A percentile compares a stretch with the other conserved stretches of the same genome.
phyloP scores from a whole-genome alignment of 92 coral and sea anemone genomes.

The Epizoanthus scotinus region DNA sequence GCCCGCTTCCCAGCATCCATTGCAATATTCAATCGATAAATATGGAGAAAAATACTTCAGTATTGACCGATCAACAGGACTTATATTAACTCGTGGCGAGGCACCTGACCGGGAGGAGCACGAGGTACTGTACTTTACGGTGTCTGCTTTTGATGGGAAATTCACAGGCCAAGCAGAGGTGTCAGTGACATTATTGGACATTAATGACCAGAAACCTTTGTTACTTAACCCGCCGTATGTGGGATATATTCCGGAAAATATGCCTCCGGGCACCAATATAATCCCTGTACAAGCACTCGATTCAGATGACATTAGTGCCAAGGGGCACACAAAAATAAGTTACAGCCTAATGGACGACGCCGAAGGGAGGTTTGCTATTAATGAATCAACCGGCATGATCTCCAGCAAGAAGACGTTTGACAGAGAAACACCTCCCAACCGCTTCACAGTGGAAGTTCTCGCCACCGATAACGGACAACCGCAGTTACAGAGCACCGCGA shows the following conservation, averaged over 20 bases:
- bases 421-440: slow-evolving; percentile 51
- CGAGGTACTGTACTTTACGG: slow-evolving; percentile 69
- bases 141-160: slow-evolving; percentile 71
- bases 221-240: slow-evolving; percentile 87
- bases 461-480: slow-evolving; percentile 85
- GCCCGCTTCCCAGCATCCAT: slow-evolving; percentile 48
- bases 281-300: slow-evolving; percentile 83
- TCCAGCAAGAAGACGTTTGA: slow-evolving; percentile 58
- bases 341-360: slow-evolving; percentile 77
- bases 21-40: slow-evolving; percentile 64
- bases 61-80: slow-evolving; percentile 73
- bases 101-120: slow-evolving; percentile 73
- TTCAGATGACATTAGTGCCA: slow-evolving; percentile 68
- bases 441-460: slow-evolving; percentile 63
- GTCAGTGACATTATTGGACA: slow-evolving; percentile 67
- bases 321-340: slow-evolving; percentile 64
- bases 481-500: slow-evolving; percentile 58
- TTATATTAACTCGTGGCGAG: slow-evolving; percentile 51
- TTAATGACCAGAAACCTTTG: slow-evolving; percentile 78
- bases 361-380: slow-evolving; percentile 64
- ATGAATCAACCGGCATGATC: slow-evolving; percentile 62
- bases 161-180: slow-evolving; percentile 65
- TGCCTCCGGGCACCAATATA: slow-evolving; percentile 74
- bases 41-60: slow-evolving; percentile 63
- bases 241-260: slow-evolving; percentile 65